A percentile compares a stretch with the other conserved stretches of the same genome.
These are phyloP conservation scores for Calypte anna DNA, from an alignment of 2,113 vertebrate genomes.

Conservation along the genomic window DNA sequence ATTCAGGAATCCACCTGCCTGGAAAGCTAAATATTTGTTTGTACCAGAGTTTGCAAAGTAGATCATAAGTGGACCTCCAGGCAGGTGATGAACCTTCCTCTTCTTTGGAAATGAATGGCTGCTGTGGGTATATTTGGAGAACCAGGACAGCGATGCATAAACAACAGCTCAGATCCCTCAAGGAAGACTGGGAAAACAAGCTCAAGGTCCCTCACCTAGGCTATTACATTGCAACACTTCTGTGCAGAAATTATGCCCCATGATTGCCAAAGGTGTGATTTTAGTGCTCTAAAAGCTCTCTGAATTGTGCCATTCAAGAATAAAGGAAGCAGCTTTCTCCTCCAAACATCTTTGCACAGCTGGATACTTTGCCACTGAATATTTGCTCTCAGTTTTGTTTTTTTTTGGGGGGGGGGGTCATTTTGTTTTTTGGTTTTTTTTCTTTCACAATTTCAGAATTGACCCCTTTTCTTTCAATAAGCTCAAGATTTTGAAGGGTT, in stretches of 20 bases:
- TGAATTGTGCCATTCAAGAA: slow-evolving; percentile 66
- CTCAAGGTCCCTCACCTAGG: neutral
- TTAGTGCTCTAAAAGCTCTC: slow-evolving; percentile 67
- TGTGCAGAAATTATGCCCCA: slow-evolving; percentile 23
- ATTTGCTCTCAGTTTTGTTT: neutral
- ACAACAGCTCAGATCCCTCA: slow-evolving; percentile 33
- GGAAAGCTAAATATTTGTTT: neutral
- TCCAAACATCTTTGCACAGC: slow-evolving; percentile 51
- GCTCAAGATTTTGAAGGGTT: slow-evolving; percentile 43
- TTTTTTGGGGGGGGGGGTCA: neutral
- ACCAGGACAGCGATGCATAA: neutral
- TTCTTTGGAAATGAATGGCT: neutral
- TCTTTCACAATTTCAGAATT: slow-evolving; percentile 61
- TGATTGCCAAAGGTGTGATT: slow-evolving; percentile 65
- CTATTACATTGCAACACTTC: slow-evolving; percentile 11
- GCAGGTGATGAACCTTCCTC: neutral
- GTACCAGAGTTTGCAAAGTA: neutral
- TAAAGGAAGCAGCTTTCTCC: slow-evolving; percentile 44
- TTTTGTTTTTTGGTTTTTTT: neutral
- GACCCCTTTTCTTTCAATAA: slow-evolving; percentile 56
- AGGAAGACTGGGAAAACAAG: slow-evolving; percentile 38
- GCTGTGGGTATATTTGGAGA: neutral
- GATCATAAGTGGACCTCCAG: neutral
- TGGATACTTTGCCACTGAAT: slow-evolving; percentile 63
- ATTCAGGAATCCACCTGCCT: neutral